Base-by-base conservation (phyloP, 2,888 invertebrate genomes). In the Chrysomela aeneicollis region DNA sequence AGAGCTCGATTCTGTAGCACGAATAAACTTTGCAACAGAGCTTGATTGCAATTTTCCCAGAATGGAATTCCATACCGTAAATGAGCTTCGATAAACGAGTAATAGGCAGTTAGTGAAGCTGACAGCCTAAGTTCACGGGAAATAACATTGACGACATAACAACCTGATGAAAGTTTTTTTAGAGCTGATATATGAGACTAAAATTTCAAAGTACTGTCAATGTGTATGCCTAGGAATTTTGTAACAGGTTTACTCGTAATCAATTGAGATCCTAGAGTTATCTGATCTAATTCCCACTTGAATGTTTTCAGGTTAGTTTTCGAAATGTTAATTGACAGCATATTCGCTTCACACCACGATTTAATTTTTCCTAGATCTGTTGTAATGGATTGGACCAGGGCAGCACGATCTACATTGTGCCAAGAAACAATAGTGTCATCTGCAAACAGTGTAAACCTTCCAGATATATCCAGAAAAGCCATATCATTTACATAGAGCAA, bases 31-130 rank as follows among this genome's bases (percentile, higher is more conserved):
- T 47, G 47, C 47, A 47, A 47, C 3, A 18, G 17, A 17, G 8
- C 17, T 42, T 4, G 42, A 42, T 5, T n/a, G n/a, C n/a, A n/a
- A n/a, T n/a, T n/a, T n/a, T n/a, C 26, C 35, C 12, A 35, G 35
- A 47, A 18, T 47, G 47, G 47, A 47, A 47, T 17, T 47, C 42
- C 42, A 42, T 42, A 42, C 42, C 42, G 42, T 10, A 42, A n/a
- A 42, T 42, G 42, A 42, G 42, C 17, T 17, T 42, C 42, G 10
- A 42, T 42, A 9, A 15, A n/a, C 42, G 17, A 42, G 42, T 42
- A 15, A n/a, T 15, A n/a, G 42, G 42, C n/a, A 42, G 26, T 26
- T 26, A 26, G 26, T 26, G 26, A 26, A 26, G 26, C 1, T 47
- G 47, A 47, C 47, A 19, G 19, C 47, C 17, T 9, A 47, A 47